These are phyloP conservation scores for Agrilus planipennis DNA, from an alignment of 1,140 invertebrate genomes.

Conservation along the genomic window DNA sequence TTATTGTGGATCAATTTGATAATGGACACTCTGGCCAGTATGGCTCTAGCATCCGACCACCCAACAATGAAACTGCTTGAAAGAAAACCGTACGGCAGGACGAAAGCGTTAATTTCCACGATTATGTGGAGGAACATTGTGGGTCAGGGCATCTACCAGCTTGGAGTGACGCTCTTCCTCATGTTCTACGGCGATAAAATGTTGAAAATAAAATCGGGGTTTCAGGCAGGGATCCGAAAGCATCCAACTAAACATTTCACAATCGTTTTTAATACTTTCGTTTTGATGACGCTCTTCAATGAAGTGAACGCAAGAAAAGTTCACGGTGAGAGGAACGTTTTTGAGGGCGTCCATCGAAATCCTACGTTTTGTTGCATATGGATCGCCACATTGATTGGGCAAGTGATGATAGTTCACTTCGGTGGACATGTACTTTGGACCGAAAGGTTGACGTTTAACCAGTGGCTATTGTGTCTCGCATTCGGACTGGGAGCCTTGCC, in stretches of 20 bases:
- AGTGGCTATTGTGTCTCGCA: constrained; percentile 98
- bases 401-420: constrained; percentile 95
- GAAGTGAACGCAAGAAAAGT: constrained; percentile 99
- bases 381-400: constrained; percentile 83
- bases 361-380: constrained; percentile 98
- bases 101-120: constrained; percentile 94
- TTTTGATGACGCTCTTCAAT: constrained; percentile 99
- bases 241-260: constrained; percentile 95
- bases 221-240: constrained; percentile 52
- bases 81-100: constrained; percentile 95
- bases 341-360: constrained; percentile 93
- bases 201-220: constrained; percentile 87
- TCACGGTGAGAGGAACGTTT: constrained; percentile 96
- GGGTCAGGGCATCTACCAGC: constrained; percentile 93
- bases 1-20: constrained; percentile 99
- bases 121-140: constrained; percentile 99
- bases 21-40: constrained; percentile 98
- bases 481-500: constrained; percentile 91
- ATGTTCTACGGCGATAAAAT: constrained; percentile 60
- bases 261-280: constrained; percentile 99
- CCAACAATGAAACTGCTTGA: constrained; percentile 88
- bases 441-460: constrained; percentile 74
- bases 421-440: constrained; percentile 96
- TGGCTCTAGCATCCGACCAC: constrained; percentile 95
- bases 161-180: constrained; percentile 87